Percentiles rank a stretch among this genome's conserved stretches.
phyloP scores from a whole-genome alignment of 53 echinoderm and acorn worm species.

The Echinarachnius parma region DNA sequence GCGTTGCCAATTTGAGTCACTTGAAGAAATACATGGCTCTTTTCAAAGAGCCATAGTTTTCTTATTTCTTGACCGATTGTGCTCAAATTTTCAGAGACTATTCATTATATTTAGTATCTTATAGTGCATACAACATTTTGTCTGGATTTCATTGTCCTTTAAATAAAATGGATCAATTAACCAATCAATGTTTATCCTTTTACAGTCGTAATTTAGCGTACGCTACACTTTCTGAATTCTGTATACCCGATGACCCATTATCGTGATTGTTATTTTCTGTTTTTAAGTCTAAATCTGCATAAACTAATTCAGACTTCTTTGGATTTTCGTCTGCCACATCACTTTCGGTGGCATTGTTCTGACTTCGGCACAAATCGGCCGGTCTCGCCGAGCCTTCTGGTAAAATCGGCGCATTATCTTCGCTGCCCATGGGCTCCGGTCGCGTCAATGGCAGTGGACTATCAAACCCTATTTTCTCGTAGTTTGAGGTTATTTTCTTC shows the following conservation, averaged over 20 bases:
- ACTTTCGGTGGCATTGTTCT: constrained; percentile 3
- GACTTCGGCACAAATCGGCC: constrained; percentile 4
- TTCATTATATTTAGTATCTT: no score
- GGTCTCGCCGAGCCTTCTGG: constrained; percentile 11
- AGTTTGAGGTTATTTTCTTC: constrained; percentile 48
- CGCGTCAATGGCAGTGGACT: constrained; percentile 17
- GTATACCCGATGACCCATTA: constrained; percentile 13
- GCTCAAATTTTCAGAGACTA: no score
- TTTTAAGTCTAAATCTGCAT: constrained; percentile 64
- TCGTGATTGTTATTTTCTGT: constrained; percentile 45
- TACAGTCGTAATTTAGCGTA: constrained; percentile 54
- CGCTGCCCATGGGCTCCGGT: constrained; percentile 25
- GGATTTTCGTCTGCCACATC: background rate
- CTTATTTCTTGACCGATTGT: no score
- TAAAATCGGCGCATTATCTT: constrained; percentile 14
- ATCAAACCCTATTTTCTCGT: constrained; percentile 52
- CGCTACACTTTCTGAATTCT: constrained; percentile 39
- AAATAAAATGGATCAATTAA: no score
- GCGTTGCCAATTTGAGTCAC: no score
- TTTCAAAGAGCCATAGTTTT: no score
- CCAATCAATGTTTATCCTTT: no score
- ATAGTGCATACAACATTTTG: no score
- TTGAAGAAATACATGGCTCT: no score
- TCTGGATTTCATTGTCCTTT: no score
- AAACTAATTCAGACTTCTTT: constrained; percentile 38